A percentile compares a stretch with the other conserved stretches of the same genome.
Conservation (phyloP, 1,140 invertebrate genomes). For the Argopecten irradians region DNA sequence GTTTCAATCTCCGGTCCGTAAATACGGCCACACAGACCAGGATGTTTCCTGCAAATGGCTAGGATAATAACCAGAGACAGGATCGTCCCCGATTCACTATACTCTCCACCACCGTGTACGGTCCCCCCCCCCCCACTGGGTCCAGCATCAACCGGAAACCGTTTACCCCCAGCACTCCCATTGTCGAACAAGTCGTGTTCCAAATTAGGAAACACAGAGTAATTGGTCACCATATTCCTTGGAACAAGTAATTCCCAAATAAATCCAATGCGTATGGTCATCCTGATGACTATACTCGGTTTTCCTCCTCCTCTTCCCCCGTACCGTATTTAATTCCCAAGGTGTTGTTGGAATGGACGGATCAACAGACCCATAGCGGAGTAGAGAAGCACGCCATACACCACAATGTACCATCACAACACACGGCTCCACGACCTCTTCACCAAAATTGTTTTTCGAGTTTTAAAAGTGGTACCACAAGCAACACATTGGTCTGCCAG, state of each 20-base stretch:
- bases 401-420: neutral
- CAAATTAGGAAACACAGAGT: constrained; percentile 30
- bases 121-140: neutral
- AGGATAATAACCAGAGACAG: constrained; percentile 82
- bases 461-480: constrained; percentile 16
- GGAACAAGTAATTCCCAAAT: neutral
- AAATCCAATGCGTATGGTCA: neutral
- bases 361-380: constrained; percentile 11
- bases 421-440: neutral
- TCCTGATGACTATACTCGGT: neutral
- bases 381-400: neutral
- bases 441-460: neutral
- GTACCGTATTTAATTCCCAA: neutral
- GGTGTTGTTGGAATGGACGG: neutral
- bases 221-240: constrained; percentile 49
- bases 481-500: neutral
- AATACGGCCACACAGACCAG: constrained; percentile 97
- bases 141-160: neutral
- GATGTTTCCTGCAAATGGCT: constrained; percentile 94
- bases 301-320: neutral
- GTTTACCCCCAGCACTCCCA: neutral
- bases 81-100: constrained; percentile 70
- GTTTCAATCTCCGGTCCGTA: constrained; percentile 92
- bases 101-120: constrained; percentile 59
- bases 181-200: neutral